Evolutionary conservation across 2,888 invertebrate genomes (phyloP), one percentile per base, ranked within the genome.

Genomic region (Rhamphomyia laevipes): DNA sequence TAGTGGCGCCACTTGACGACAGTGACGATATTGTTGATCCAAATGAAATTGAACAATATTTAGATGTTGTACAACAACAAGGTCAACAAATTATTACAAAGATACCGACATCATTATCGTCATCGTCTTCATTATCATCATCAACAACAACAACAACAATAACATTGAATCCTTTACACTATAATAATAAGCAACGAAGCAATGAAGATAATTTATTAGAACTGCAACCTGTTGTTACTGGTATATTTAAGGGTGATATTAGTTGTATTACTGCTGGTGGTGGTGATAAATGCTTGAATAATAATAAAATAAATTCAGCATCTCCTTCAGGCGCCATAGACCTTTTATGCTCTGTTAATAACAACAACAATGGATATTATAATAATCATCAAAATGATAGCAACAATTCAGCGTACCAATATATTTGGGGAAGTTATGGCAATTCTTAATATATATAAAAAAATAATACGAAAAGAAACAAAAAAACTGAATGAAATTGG

Each of bases 11-110:
- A 45, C 47, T 52, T 38, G 54, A 51, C 41, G 47, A 50, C 42
- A 51, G 46, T 45, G 57, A 57, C 45, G 66, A 67, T 59, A 63
- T 64, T n/a, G n/a, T n/a, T 56, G 65, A 66, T 62, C 63, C 67
- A 33, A 70, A 70, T 59, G 70, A 70, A 64, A 67, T 70, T 56
- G 70, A 70, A 62, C 71, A 70, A 63, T 70, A 71, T 61, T 63
- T 70, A 51, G 67, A 69, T 63, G 64, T 63, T 56, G 41, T 45
- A 45, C 50, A 45, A 45, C 31, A 47, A 40, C 49, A 49, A 45
- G 45, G 50, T 49, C 49, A 46, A 31, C 43, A 15, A 47, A 48
- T 38, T 51, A 48, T 42, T 46, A 46, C 37, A 47, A 33, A 46
- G 18, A 38, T 40, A 47, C 16, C 41, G 23, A 10, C 50, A 47